Evolutionary conservation across 1,140 invertebrate species (phyloP).

Genomic region (Drosophila punjabiensis): DNA sequence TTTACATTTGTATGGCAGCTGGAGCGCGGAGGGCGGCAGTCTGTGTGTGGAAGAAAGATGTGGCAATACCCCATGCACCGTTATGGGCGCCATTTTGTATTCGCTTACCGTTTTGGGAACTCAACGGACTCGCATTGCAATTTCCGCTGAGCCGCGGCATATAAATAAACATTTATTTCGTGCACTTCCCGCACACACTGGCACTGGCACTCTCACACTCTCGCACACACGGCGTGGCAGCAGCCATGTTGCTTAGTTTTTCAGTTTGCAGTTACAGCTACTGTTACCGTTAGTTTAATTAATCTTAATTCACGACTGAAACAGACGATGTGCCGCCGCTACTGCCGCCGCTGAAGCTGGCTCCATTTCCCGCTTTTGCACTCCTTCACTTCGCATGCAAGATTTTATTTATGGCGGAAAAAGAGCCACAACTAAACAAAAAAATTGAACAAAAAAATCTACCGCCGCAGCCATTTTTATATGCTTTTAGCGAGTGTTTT

Average conservation of each 20-base stretch:
- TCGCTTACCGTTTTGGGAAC: conserved; percentile 61
- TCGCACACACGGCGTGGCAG: conserved; percentile 46
- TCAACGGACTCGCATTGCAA: conserved; percentile 66
- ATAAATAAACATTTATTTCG: conserved; percentile 82
- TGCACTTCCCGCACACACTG: conserved; percentile 60
- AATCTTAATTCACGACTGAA: conserved; percentile 81
- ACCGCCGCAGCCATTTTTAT: conserved; percentile 56
- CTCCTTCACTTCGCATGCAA: conserved; percentile 71
- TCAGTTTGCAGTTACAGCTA: conserved; percentile 69
- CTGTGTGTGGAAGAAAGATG: not conserved
- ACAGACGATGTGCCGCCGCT: conserved; percentile 58
- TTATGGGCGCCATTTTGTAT: conserved; percentile 78
- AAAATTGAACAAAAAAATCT: conserved; percentile 13
- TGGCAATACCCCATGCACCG: conserved; percentile 62
- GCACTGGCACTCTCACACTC: not conserved
- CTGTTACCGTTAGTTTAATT: conserved; percentile 80
- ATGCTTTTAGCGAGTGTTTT: conserved; percentile 57
- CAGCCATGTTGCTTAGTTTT: conserved; percentile 64
- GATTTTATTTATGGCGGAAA: conserved; percentile 75
- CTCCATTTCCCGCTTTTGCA: conserved; percentile 24
- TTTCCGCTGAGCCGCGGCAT: conserved; percentile 73
- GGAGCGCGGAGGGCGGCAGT: not conserved
- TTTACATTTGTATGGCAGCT: conserved; percentile 46
- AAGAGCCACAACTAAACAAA: conserved; percentile 13
- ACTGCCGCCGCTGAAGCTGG: conserved; percentile 1